Conservation (phyloP, 1,140 invertebrate genomes). For the Cryptotermes secundus region DNA sequence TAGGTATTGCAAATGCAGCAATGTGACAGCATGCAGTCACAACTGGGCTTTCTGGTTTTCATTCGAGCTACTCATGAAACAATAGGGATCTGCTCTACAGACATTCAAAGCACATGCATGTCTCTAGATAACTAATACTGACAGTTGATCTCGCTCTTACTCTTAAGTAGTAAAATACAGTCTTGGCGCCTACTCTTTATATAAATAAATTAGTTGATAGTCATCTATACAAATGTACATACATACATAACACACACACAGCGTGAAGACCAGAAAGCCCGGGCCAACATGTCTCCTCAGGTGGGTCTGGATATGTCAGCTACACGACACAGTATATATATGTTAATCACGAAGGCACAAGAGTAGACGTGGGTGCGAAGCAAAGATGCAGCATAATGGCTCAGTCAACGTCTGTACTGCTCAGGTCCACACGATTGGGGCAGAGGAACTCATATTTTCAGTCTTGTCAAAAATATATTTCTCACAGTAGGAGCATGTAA, state of each 20-base stretch:
- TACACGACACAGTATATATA: background rate
- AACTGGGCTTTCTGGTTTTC: background rate
- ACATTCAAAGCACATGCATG: slow-evolving; percentile 1
- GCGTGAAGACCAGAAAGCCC: background rate
- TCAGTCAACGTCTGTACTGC: background rate
- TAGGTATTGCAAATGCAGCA: too few species aligned
- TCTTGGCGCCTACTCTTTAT: background rate
- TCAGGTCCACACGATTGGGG: background rate
- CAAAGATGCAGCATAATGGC: background rate
- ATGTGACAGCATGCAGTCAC: background rate
- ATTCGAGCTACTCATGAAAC: background rate
- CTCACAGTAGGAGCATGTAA: background rate
- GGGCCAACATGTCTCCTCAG: background rate
- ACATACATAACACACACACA: slow-evolving; percentile 20
- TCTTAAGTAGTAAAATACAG: slow-evolving; percentile 20
- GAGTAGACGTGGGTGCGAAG: background rate
- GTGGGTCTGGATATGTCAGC: background rate
- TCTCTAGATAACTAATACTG: background rate
- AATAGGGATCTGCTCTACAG: background rate
- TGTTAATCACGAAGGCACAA: background rate
- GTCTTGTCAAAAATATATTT: slow-evolving; percentile 14
- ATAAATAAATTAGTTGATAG: slow-evolving; percentile 25
- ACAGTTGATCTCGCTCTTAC: background rate
- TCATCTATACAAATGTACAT: slow-evolving; percentile 11
- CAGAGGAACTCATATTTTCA: background rate